Percentiles rank a stretch among this genome's conserved stretches.
Conservation (phyloP, 2,888 invertebrate genomes). For the Eubasilissa splendida region DNA sequence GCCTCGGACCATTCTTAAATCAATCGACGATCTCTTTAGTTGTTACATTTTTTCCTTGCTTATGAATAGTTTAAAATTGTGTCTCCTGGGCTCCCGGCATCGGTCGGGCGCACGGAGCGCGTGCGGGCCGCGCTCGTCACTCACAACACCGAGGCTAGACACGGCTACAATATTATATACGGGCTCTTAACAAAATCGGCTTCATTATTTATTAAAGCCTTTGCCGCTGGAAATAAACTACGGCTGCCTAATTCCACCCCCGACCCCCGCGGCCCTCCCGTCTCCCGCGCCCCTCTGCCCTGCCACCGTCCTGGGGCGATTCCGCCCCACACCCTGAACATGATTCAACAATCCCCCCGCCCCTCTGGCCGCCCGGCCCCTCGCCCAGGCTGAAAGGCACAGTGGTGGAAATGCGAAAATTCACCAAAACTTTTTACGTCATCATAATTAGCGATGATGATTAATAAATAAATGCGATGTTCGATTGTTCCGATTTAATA, state of each 20-base stretch:
- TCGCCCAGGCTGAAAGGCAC: conserved; percentile 31
- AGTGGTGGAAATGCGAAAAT: conserved; percentile 50
- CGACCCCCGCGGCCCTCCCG: conserved; percentile 64
- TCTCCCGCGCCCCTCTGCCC: conserved; percentile 60
- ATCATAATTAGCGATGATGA: conserved; percentile 43
- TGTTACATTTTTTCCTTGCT: too few relatives aligned
- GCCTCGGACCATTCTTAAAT: too few relatives aligned
- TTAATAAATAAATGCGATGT: conserved; percentile 31
- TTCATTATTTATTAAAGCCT: conserved; percentile 57
- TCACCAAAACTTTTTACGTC: conserved; percentile 51
- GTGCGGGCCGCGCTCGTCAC: neutral
- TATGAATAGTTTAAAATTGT: neutral
- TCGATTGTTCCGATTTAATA: conserved; percentile 4
- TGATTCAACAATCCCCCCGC: conserved; percentile 17
- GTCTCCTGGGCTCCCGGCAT: neutral
- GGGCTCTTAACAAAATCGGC: conserved; percentile 56
- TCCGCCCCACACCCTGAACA: conserved; percentile 64
- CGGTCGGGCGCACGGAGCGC: neutral
- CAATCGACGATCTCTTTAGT: too few relatives aligned
- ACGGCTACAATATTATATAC: too few relatives aligned
- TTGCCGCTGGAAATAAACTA: conserved; percentile 58
- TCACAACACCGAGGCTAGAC: neutral
- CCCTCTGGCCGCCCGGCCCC: conserved; percentile 5
- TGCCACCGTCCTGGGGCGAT: conserved; percentile 59
- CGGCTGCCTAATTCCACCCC: conserved; percentile 71